Evolutionary conservation across 2,113 vertebrate genomes (phyloP), one percentile per base, ranked within the genome.

Genomic region (Lophochroa leadbeateri): DNA sequence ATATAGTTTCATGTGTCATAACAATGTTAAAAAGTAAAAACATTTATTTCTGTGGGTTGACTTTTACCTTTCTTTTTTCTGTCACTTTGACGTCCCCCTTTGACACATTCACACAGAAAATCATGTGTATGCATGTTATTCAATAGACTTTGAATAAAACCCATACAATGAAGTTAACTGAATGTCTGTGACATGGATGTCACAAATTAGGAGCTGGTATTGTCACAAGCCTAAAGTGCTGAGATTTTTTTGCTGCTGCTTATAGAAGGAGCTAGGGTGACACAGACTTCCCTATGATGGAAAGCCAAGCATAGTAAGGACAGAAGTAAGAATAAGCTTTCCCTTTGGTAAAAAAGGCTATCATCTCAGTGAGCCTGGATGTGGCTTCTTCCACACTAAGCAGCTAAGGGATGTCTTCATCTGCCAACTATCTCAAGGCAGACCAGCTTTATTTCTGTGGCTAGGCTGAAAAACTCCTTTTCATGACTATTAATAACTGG

Each of bases 111-210:
- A 33, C 17, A 44, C 11, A 21, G 3, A 50, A 29, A 82, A 15
- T 41, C 28, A 10, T 39, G 13, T 0, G 1, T 33, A 12, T 6
- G 13, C 2, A 10, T 1, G 2, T 46, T 80, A 70, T 65, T 81
- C 24, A 31, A 9, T 24, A 74, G n/a, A 44, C 8, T 82, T 65
- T 24, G 29, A 33, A 50, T 72, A 58, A 82, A 82, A 41, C 24
- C 13, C 19, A 6, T 15, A 50, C 10, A 47, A 41, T 29, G 10
- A 80, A n/a, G 19, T 28, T 67, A 39, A 35, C 9, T 47, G 35
- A 41, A 93, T 64, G 23, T 55, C 13, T 43, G 13, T 24, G 19
- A 77, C 12, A 10, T 4, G 13, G 27, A 10, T 52, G 8, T 75
- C 50, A 61, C 31, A 80, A 12, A 43, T 53, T 35, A 60, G 52